Evolutionary conservation across 2,797 vertebrate species (phyloP).

Genomic region (Taeniopygia guttata): DNA sequence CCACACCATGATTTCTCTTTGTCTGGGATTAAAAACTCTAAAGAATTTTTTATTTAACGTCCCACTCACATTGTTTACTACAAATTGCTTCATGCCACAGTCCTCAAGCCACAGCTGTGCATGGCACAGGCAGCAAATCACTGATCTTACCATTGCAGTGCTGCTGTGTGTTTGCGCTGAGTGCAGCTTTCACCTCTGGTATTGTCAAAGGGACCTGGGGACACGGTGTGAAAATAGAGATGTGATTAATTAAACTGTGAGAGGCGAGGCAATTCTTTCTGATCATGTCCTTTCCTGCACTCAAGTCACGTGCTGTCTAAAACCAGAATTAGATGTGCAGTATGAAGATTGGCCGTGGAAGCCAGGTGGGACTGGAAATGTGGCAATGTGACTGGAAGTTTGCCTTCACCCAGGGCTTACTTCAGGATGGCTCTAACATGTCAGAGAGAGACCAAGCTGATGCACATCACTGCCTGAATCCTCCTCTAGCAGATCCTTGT

Average conservation of each 20-base stretch:
- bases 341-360: background rate
- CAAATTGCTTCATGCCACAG: background rate
- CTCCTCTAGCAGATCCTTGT: background rate
- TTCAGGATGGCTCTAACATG: background rate
- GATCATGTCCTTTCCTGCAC: background rate
- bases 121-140: background rate
- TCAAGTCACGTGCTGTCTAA: background rate
- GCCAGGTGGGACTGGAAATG: background rate
- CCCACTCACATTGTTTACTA: background rate
- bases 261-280: background rate
- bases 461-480: background rate
- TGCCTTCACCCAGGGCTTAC: background rate
- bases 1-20: background rate
- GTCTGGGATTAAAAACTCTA: background rate
- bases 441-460: background rate
- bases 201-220: background rate
- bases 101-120: background rate
- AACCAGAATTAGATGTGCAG: background rate
- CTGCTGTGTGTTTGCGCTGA: background rate
- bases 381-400: too few species aligned
- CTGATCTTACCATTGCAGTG: background rate
- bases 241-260: background rate
- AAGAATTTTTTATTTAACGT: background rate
- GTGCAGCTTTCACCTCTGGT: background rate
- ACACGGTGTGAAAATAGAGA: background rate